phyloP scores from a whole-genome alignment of 1,140 invertebrate species.

The Drosophila asahinai region DNA sequence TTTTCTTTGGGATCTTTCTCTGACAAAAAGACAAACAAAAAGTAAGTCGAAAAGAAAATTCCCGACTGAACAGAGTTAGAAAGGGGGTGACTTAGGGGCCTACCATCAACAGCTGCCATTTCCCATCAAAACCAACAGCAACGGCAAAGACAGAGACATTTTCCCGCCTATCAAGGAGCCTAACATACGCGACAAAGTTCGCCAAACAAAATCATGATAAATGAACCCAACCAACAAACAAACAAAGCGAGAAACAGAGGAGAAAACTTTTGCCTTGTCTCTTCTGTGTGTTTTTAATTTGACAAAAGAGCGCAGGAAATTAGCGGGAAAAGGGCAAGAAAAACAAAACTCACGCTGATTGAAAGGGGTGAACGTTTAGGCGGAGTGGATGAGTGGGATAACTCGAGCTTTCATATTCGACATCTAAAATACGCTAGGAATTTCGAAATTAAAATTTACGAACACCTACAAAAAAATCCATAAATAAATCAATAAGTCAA shows the following conservation, averaged over 20 bases:
- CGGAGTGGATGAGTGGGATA: not conserved
- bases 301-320: constrained; percentile 76
- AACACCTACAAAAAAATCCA: not conserved
- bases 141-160: constrained; percentile 67
- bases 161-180: constrained; percentile 73
- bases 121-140: constrained; percentile 49
- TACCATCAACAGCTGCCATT: constrained; percentile 68
- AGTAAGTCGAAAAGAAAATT: constrained; percentile 57
- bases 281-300: constrained; percentile 70
- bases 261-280: constrained; percentile 56
- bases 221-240: constrained; percentile 75
- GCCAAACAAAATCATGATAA: constrained; percentile 83
- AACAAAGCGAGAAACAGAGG: constrained; percentile 37
- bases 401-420: not conserved
- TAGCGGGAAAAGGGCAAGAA: constrained; percentile 72
- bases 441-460: not conserved
- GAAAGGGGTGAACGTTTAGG: constrained; percentile 62
- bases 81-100: constrained; percentile 14
- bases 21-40: constrained; percentile 77
- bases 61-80: constrained; percentile 65
- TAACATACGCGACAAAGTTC: constrained; percentile 65
- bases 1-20: constrained; percentile 48
- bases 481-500: not conserved
- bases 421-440: not conserved
- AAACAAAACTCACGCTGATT: constrained; percentile 75